Percentiles rank a stretch among this genome's conserved stretches.
Evolutionary conservation across 2,888 invertebrate species (phyloP).

Genomic region (Omphaloscelis lunosa): DNA sequence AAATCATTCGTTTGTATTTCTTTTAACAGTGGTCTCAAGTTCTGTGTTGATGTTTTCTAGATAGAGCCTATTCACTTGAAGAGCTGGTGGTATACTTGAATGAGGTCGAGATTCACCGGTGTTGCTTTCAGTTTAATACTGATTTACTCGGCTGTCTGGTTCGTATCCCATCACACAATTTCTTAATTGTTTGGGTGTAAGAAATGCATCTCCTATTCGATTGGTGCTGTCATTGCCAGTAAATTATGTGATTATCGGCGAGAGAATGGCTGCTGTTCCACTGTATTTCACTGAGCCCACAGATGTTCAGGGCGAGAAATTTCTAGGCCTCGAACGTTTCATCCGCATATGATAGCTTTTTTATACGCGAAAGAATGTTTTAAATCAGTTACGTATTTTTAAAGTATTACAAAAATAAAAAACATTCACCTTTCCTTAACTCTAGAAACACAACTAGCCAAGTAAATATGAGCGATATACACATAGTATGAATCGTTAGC

Average conservation of each 20-base stretch:
- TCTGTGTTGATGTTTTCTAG: not conserved
- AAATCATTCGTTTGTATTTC: too few relatives aligned
- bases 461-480: conserved; percentile 38
- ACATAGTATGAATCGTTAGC: conserved; percentile 36
- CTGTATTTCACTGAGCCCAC: too few relatives aligned
- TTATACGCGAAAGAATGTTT: too few relatives aligned
- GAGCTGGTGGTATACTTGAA: not conserved
- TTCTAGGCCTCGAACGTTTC: too few relatives aligned
- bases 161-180: too few relatives aligned
- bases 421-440: not conserved
- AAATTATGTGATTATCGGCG: too few relatives aligned
- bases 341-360: too few relatives aligned
- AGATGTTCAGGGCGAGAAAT: too few relatives aligned
- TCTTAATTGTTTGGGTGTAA: not conserved
- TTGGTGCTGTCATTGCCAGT: not conserved
- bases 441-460: not conserved
- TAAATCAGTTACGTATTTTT: too few relatives aligned
- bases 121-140: not conserved
- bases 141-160: not conserved
- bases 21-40: too few relatives aligned
- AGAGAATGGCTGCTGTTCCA: too few relatives aligned
- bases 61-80: not conserved
- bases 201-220: not conserved
- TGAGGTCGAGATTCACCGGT: not conserved
- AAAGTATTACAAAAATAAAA: too few relatives aligned